Percentiles rank a stretch among this genome's conserved stretches.
phyloP scores from a whole-genome alignment of 2,113 vertebrate species.

The Chlorodrepanis virens region DNA sequence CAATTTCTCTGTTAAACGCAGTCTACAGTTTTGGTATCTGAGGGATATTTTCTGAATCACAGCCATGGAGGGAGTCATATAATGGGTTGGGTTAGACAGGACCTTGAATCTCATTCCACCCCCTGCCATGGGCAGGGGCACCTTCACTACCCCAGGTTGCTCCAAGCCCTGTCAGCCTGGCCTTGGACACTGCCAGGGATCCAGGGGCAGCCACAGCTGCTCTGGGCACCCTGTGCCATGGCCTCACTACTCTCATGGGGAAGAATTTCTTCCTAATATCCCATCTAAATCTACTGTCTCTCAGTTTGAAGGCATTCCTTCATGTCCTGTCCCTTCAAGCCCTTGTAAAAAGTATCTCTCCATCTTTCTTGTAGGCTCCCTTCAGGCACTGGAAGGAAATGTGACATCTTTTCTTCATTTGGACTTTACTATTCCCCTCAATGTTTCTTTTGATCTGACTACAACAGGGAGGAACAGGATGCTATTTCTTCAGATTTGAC shows the following conservation, averaged over 20 bases:
- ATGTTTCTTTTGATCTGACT: background rate
- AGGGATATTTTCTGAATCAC: background rate
- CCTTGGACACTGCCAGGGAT: background rate
- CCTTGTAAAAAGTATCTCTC: background rate
- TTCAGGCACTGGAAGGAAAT: background rate
- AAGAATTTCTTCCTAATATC: background rate
- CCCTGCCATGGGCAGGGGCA: background rate
- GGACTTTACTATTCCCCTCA: background rate
- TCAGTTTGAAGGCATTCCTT: background rate
- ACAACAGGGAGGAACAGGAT: background rate
- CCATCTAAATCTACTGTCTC: background rate
- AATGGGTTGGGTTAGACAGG: background rate
- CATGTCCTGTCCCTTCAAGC: background rate
- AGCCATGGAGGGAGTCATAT: background rate
- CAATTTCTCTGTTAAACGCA: background rate
- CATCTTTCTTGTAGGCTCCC: background rate
- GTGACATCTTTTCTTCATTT: background rate
- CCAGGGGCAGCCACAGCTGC: background rate
- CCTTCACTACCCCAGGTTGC: fast-evolving
- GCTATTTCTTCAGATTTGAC: background rate
- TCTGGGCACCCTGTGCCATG: background rate
- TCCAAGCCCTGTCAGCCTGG: fast-evolving
- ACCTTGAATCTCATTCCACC: background rate
- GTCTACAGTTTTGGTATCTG: background rate
- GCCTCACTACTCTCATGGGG: background rate